phyloP scores from a whole-genome alignment of 1,140 invertebrate genomes.

The Drosophila watanabei region DNA sequence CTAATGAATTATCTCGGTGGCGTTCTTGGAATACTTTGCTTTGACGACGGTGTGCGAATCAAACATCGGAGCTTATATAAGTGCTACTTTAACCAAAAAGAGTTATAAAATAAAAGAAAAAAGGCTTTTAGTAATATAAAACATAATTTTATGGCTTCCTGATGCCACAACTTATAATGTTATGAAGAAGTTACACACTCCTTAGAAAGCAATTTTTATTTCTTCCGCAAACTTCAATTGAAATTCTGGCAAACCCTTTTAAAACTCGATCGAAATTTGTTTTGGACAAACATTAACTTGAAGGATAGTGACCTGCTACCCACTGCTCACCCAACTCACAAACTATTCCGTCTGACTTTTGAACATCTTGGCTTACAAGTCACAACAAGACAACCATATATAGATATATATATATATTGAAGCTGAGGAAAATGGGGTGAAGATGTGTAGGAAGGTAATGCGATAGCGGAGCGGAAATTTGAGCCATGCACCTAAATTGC shows the following conservation, averaged over 20 bases:
- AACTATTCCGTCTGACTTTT: slow-evolving; percentile 3
- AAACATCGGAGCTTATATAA: not conserved
- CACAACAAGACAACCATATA: slow-evolving; percentile 14
- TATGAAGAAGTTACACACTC: not conserved
- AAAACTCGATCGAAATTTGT: slow-evolving; percentile 11
- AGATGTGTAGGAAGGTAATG: slow-evolving; percentile 46
- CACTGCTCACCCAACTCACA: slow-evolving; percentile 16
- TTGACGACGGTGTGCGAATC: not conserved
- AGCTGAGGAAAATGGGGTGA: not conserved
- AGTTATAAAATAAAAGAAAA: not conserved
- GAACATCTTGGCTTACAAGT: slow-evolving; percentile 23
- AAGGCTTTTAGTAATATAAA: not conserved
- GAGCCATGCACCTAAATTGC: slow-evolving; percentile 80
- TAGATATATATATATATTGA: not conserved
- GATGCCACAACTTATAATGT: not conserved
- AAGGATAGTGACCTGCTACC: slow-evolving; percentile 1
- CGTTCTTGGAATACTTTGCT: not conserved
- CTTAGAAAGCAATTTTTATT: slow-evolving; percentile 7
- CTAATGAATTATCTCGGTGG: slow-evolving; percentile 23
- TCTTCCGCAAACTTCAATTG: not conserved
- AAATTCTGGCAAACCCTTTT: not conserved
- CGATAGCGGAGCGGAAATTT: slow-evolving; percentile 73
- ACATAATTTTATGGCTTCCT: not conserved
- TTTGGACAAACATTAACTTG: slow-evolving; percentile 7
- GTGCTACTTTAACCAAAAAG: not conserved